phyloP scores from a whole-genome alignment of 2,113 vertebrate species.

The Pitta sordida region DNA sequence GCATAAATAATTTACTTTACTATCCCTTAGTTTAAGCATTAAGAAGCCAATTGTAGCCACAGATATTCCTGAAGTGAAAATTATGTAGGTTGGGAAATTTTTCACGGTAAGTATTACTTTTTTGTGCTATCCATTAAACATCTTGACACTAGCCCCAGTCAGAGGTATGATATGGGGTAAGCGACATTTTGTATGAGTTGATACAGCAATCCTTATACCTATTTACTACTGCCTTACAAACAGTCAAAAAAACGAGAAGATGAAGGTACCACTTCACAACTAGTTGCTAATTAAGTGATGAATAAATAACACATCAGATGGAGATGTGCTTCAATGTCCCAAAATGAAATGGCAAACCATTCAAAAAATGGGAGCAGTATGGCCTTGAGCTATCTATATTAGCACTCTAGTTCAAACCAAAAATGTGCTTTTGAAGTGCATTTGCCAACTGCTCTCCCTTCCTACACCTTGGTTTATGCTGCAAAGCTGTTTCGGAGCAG shows the following conservation, averaged over 20 bases:
- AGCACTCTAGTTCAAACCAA: neutral
- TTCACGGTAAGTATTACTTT: neutral
- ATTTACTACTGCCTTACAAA: neutral
- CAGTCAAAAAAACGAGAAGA: neutral
- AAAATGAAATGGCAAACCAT: conserved; percentile 10
- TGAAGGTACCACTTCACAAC: neutral
- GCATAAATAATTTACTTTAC: neutral
- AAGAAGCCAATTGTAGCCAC: neutral
- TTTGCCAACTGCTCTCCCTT: neutral
- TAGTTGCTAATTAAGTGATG: neutral
- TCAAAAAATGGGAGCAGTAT: neutral
- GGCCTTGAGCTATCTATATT: neutral
- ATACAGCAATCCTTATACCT: neutral
- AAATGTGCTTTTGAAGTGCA: neutral
- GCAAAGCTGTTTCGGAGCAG: neutral
- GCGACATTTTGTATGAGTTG: neutral
- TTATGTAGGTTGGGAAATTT: neutral
- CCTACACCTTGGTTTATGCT: neutral
- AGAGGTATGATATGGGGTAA: neutral
- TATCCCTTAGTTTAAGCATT: neutral
- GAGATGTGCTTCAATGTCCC: neutral
- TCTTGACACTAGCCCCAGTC: neutral
- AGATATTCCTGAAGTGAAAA: neutral
- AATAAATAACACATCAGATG: conserved; percentile 13
- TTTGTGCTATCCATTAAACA: neutral